Conservation (phyloP, 2,797 vertebrate species). For the Tokudaia tokunoshimensis region DNA sequence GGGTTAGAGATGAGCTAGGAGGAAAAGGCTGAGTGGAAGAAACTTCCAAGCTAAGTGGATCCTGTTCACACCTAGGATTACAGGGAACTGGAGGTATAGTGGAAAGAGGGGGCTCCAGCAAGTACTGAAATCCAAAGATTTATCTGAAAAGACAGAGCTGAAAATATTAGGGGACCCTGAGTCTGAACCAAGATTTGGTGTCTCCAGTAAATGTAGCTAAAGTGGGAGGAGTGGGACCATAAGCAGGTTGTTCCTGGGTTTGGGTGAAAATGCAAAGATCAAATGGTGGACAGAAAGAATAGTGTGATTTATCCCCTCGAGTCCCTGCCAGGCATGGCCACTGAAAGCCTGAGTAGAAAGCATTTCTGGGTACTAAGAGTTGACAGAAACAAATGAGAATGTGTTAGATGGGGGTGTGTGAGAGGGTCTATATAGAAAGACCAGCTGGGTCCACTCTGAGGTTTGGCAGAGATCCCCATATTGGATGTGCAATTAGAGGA, state of each 20-base stretch:
- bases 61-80: neutral
- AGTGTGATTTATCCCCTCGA: neutral
- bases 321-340: neutral
- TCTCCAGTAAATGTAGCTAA: neutral
- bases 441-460: neutral
- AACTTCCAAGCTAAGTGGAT: neutral
- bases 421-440: too few species aligned
- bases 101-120: neutral
- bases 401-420: neutral
- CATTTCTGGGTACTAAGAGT: neutral
- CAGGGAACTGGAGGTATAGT: neutral
- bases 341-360: neutral
- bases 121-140: neutral
- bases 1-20: neutral
- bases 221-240: rapidly evolving
- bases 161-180: neutral
- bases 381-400: neutral
- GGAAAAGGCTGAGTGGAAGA: neutral
- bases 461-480: neutral
- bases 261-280: neutral
- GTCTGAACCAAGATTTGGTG: neutral
- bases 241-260: neutral
- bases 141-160: neutral
- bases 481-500: too few species aligned
- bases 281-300: neutral